Base-by-base conservation (phyloP, 2,113 vertebrate genomes). In the Tauraco erythrolophus region DNA sequence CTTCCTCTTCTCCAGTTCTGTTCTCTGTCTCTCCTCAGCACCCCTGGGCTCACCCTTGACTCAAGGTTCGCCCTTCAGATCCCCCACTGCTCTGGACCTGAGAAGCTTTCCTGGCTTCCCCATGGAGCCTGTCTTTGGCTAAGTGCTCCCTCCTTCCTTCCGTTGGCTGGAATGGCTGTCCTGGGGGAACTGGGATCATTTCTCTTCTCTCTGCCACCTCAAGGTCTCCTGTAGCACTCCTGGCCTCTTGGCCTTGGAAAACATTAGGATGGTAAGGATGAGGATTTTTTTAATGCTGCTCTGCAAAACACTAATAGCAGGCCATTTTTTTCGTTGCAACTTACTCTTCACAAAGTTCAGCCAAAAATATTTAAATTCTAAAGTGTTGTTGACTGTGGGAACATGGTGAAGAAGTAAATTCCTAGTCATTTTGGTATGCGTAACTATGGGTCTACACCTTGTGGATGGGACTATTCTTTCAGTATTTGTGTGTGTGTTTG, bases 151-250 rank as follows among this genome's bases (percentile, higher is more conserved):
- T 80, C 21, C 35, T 48, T 61, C 37, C 28, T 62, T 69, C 51
- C 12, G 0, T 45, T n/a, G 37, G 19, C 24, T 54, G 5, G 37
- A 74, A 66, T 6, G 11, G 13, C 37, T 72, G 37, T n/a, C 18
- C 11, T 37, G 19, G 5, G 12, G 7, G 11, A 74, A 14, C 4
- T 0, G 48, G 46, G 8, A 46, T 51, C 0, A 14, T 23, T 89
- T 62, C 9, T 75, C 41, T 77, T 31, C 27, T 76, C 46, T 54
- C 2, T 30, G 14, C 25, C 45, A 9, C 28, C 41, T 58, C 0
- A 0, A 70, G 50, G 41, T 66, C 13, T 30, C 23, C 53, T 72
- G 9, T 7, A 61, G 37, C 27, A 19, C 4, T 87, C n/a, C 46
- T 77, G 51, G 4, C 13, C 11, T 7, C 30, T 68, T 62, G 43